A percentile compares a stretch with the other conserved stretches of the same genome.
Evolutionary conservation across 2,113 vertebrate species (phyloP).

Genomic region (Coregonus clupeaformis): DNA sequence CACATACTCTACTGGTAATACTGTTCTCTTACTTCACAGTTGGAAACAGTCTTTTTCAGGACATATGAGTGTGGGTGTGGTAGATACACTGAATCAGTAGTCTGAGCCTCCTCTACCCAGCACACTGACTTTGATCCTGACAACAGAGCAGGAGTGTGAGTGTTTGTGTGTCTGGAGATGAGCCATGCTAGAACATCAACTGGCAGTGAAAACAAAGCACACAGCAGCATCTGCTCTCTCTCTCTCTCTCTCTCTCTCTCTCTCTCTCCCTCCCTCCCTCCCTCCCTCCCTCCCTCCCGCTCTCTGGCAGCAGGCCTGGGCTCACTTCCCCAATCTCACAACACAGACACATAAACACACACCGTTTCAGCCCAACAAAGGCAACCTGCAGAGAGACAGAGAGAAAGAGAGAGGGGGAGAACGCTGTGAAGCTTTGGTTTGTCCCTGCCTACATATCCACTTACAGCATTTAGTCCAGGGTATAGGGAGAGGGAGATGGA

Average conservation of each 20-base stretch:
- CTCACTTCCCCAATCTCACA: conserved; percentile 65
- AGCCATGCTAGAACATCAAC: conserved; percentile 33
- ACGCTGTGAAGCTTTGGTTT: background rate
- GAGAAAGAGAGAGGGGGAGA: background rate
- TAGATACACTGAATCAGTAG: conserved; percentile 33
- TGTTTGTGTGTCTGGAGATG: background rate
- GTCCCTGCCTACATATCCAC: background rate
- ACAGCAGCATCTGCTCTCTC: conserved; percentile 41
- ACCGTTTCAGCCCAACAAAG: conserved; percentile 64
- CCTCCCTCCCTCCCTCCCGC: conserved; percentile 38
- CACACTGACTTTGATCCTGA: conserved; percentile 46
- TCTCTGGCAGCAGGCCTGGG: conserved; percentile 55
- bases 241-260: conserved; percentile 25
- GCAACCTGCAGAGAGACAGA: conserved; percentile 59
- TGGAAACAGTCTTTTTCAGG: conserved; percentile 12
- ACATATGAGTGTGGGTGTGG: conserved; percentile 46
- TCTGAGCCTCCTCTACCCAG: conserved; percentile 5
- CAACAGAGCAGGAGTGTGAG: background rate
- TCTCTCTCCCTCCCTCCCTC: conserved; percentile 1
- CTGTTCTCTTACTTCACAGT: conserved; percentile 16
- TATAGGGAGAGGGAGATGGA: background rate
- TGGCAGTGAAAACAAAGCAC: conserved; percentile 51
- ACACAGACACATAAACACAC: conserved; percentile 43
- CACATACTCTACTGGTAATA: too few species aligned
- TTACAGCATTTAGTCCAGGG: conserved; percentile 20